These are phyloP conservation scores for Zaprionus bogoriensis DNA, from an alignment of 2,888 invertebrate species.

Conservation along the genomic window DNA sequence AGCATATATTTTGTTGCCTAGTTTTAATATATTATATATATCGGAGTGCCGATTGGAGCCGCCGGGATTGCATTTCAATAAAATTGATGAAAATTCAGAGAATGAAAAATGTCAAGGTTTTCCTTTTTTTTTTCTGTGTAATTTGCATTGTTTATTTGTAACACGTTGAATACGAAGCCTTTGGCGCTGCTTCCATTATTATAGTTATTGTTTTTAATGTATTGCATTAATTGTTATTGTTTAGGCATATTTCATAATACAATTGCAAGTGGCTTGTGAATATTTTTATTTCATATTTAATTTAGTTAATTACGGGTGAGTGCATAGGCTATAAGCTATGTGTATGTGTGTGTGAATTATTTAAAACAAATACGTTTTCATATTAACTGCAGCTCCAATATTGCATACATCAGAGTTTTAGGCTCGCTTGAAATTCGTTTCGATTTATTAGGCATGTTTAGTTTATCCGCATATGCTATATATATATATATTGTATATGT, in stretches of 20 bases:
- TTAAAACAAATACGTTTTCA: conserved; percentile 14
- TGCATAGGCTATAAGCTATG: conserved; percentile 3
- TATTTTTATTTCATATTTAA: conserved; percentile 15
- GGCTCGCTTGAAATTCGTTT: conserved; percentile 59
- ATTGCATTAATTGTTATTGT: conserved; percentile 23
- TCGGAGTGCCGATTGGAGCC: too few species aligned
- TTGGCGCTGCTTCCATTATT: conserved; percentile 66
- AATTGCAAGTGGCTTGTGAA: conserved; percentile 43
- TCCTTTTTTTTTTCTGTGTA: conserved; percentile 35
- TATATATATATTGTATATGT: conserved; percentile 26
- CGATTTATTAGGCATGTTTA: conserved; percentile 30
- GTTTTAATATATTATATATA: background rate
- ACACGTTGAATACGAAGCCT: conserved; percentile 73
- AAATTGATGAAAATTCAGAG: background rate
- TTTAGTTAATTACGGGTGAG: conserved; percentile 16
- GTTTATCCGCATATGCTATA: conserved; percentile 19
- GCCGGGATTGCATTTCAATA: too few species aligned
- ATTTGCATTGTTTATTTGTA: conserved; percentile 64
- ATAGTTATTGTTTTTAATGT: conserved; percentile 26
- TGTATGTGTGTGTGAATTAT: conserved; percentile 26
- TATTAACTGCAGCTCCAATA: background rate
- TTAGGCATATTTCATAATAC: conserved; percentile 49
- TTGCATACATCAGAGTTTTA: conserved; percentile 17
- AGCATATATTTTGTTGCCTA: background rate
- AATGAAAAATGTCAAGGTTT: background rate